phyloP scores from a whole-genome alignment of 2,797 vertebrate genomes.

The Syncerus caffer region DNA sequence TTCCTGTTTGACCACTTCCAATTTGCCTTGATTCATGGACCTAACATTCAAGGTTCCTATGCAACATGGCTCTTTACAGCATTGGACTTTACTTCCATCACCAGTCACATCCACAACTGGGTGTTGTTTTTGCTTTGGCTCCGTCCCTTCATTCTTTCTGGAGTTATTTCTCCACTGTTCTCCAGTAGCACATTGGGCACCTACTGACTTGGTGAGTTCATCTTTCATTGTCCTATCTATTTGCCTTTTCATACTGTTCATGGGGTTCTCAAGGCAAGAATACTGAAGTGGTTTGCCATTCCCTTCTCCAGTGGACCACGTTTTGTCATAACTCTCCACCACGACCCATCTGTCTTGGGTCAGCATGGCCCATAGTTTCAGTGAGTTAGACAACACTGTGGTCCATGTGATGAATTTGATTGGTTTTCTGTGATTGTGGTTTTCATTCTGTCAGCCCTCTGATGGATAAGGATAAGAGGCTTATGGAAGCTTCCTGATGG shows the following conservation, averaged over 20 bases:
- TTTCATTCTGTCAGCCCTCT: background rate
- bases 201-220: background rate
- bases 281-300: background rate
- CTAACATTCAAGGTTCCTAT: background rate
- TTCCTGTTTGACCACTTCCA: background rate
- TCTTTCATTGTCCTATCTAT: background rate
- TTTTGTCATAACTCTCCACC: background rate
- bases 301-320: background rate
- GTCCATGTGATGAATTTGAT: background rate
- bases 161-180: background rate
- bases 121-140: background rate
- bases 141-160: background rate
- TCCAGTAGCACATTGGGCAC: background rate
- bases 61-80: background rate
- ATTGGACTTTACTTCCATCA: background rate
- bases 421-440: background rate
- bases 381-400: background rate
- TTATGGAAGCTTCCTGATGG: background rate
- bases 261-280: background rate
- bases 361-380: background rate
- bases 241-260: background rate
- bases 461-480: background rate
- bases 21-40: background rate
- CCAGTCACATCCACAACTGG: background rate
- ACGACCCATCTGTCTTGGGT: background rate